Base-by-base conservation (phyloP, 2,113 vertebrate species). In the Urocolius indicus region DNA sequence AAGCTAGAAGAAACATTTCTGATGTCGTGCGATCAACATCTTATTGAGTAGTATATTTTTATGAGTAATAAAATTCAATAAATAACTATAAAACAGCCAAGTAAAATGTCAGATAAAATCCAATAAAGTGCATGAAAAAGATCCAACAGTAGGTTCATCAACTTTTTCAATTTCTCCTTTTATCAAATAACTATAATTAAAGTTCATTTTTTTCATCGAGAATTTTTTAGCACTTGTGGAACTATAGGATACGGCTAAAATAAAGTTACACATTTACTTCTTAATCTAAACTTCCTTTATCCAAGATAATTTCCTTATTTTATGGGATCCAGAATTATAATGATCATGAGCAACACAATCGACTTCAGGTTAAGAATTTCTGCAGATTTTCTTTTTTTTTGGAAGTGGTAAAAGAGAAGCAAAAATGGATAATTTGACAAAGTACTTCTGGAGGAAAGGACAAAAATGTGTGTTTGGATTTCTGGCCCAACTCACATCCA, bases 31-130 rank as follows among this genome's bases (percentile, higher is more conserved):
- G 87, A 66, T 48, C 79, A 34, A 79, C 36, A 29, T 69, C 62
- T 91, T 94, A 89, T 93, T 85, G 87, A 95, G 67, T 62, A 83
- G 26, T 87, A 74, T 87, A 85, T 95, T 89, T 87, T 87, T 79
- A 21, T 80, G 27, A 73, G 62, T 65, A 82, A 72, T 43, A 73
- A 73, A 76, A 91, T 69, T 89, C 16, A 75, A 55, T 82, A 89
- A 93, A 89, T 79, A 77, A 54, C 30, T 59, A 17, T 16, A 68
- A 14, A 93, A 1, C 7, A 79, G 7, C 5, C 26, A 91, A 93
- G 4, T 66, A 73, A 82, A 71, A 89, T 21, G 24, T 6, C 22
- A 84, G 27, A 85, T 36, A 79, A 84, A 95, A 76, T 73, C 19
- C 55, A 89, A 41, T 78, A 29, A 84, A 49, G 2, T 61, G 3